phyloP scores from a whole-genome alignment of 2,888 invertebrate species.

The Willowsia nigromaculata region DNA sequence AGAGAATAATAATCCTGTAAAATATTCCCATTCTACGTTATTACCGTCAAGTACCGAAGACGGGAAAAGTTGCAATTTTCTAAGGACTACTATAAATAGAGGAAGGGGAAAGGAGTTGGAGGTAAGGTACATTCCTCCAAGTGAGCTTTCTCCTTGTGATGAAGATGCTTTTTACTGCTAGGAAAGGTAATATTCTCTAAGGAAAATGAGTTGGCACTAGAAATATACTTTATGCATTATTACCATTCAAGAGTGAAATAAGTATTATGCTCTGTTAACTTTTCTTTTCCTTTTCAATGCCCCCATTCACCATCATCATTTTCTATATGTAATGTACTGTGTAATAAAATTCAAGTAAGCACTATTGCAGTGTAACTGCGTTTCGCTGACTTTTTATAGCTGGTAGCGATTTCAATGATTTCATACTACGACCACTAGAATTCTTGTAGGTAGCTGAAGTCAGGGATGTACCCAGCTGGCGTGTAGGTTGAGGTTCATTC shows the following conservation, averaged over 20 bases:
- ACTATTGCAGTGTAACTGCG: background rate
- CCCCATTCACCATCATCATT: slow-evolving; percentile 46
- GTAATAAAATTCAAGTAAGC: slow-evolving; percentile 49
- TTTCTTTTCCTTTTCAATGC: slow-evolving; percentile 53
- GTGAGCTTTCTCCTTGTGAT: background rate
- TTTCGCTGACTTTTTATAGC: background rate
- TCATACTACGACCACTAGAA: too few relatives aligned
- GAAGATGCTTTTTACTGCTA: background rate
- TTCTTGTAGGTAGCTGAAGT: too few relatives aligned
- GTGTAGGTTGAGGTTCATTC: background rate
- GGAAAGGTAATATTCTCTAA: slow-evolving; percentile 53
- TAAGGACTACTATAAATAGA: too few relatives aligned
- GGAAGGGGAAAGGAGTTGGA: background rate
- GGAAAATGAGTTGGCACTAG: slow-evolving; percentile 63
- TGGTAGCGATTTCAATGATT: background rate
- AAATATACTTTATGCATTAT: slow-evolving; percentile 62
- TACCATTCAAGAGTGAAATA: slow-evolving; percentile 62
- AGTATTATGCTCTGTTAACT: slow-evolving; percentile 63
- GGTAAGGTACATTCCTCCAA: background rate
- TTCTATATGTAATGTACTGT: slow-evolving; percentile 45
- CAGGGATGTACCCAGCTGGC: background rate
- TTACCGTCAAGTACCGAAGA: slow-evolving; percentile 25
- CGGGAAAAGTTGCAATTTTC: background rate
- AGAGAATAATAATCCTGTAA: slow-evolving; percentile 59
- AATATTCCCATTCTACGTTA: slow-evolving; percentile 60